Evolutionary conservation across 1,140 invertebrate species (phyloP).

Genomic region (Drosophila athabasca): DNA sequence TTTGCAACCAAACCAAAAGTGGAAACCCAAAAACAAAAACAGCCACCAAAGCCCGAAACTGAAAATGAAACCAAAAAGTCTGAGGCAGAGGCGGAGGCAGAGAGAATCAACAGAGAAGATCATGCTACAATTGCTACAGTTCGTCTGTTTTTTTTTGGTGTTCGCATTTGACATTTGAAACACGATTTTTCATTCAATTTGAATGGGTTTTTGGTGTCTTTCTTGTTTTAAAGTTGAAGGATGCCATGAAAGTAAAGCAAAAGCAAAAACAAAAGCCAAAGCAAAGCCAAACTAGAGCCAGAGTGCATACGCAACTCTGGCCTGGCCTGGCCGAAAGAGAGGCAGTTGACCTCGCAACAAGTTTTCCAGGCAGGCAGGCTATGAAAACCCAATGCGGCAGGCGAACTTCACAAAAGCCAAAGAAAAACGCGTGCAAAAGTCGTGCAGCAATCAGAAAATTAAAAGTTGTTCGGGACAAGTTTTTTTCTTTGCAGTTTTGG

Average conservation of each 20-base stretch:
- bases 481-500: constrained; percentile 35
- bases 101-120: constrained; percentile 45
- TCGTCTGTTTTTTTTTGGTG: constrained; percentile 48
- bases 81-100: constrained; percentile 6
- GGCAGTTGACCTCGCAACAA: constrained; percentile 77
- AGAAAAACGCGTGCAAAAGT: constrained; percentile 75
- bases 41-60: constrained; percentile 29
- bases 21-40: constrained; percentile 37
- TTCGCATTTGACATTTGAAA: constrained; percentile 70
- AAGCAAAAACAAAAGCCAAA: constrained; percentile 41
- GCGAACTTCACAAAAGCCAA: constrained; percentile 55
- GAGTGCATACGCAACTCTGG: constrained; percentile 51
- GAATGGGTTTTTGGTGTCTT: constrained; percentile 61
- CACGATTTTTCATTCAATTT: constrained; percentile 69
- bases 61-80: constrained; percentile 52
- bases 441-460: constrained; percentile 51
- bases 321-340: constrained; percentile 51
- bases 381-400: constrained; percentile 23
- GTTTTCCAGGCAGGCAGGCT: constrained; percentile 58
- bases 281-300: constrained; percentile 19
- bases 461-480: constrained; percentile 65
- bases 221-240: constrained; percentile 69
- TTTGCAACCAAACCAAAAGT: constrained; percentile 55
- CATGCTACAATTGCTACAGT: constrained; percentile 65
- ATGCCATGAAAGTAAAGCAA: constrained; percentile 69